These are phyloP conservation scores for Heteractis magnifica DNA, from an alignment of 92 coral and sea anemone species.

Conservation along the genomic window DNA sequence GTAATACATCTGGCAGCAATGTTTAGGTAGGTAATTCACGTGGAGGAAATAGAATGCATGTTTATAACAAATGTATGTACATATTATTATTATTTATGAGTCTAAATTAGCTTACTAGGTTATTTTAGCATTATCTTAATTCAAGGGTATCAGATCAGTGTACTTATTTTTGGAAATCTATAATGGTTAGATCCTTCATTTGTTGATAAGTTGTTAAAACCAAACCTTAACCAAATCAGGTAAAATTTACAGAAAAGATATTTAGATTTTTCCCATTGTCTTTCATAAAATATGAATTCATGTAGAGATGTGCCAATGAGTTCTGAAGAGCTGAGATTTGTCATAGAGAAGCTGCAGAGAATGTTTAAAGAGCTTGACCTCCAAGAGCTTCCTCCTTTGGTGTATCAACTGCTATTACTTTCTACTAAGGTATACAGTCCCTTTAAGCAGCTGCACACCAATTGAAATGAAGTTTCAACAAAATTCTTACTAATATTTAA, in stretches of 20 bases:
- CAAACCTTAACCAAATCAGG: too few species aligned
- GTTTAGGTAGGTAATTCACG: slow-evolving; percentile 64
- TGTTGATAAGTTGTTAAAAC: too few species aligned
- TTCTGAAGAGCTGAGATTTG: slow-evolving; percentile 86
- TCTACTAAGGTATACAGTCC: slow-evolving; percentile 71
- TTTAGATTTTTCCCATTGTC: neutral
- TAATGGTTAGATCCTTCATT: too few species aligned
- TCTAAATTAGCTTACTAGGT: neutral
- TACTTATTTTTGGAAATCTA: too few species aligned
- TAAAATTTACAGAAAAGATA: neutral
- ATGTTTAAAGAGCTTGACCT: slow-evolving; percentile 85
- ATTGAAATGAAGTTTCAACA: neutral
- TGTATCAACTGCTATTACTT: slow-evolving; percentile 85
- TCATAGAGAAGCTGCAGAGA: slow-evolving; percentile 90
- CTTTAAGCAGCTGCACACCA: neutral
- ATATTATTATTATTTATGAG: too few species aligned
- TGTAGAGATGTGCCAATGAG: slow-evolving; percentile 86
- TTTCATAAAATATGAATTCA: neutral
- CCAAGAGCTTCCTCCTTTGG: slow-evolving; percentile 94
- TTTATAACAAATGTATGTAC: neutral
- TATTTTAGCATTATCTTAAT: too few species aligned
- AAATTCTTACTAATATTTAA: neutral
- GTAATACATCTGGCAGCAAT: slow-evolving; percentile 92
- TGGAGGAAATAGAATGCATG: too few species aligned
- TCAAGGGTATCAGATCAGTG: too few species aligned